phyloP scores from a whole-genome alignment of 2,888 invertebrate genomes.

The Spodoptera exigua region DNA sequence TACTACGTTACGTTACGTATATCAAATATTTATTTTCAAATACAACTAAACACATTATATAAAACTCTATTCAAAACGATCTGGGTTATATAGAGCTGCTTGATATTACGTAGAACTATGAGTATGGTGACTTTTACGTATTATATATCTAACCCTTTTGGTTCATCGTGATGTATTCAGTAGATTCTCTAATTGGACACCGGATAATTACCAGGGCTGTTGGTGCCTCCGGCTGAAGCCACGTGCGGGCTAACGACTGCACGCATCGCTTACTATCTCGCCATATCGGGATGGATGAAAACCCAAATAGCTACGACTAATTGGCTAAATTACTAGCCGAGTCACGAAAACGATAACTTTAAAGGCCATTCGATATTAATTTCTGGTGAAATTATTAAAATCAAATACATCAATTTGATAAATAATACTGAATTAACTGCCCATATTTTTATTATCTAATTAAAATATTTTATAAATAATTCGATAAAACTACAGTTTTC shows the following conservation, averaged over 20 bases:
- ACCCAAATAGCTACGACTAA: not conserved
- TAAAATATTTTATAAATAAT: too few species aligned
- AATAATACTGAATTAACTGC: too few species aligned
- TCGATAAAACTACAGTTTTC: too few species aligned
- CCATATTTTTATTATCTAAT: too few species aligned
- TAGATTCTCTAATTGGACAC: constrained; percentile 13
- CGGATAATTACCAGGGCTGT: constrained; percentile 1
- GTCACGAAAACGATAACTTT: not conserved
- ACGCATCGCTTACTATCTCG: constrained; percentile 2
- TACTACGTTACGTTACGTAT: too few species aligned
- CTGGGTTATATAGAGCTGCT: too few species aligned
- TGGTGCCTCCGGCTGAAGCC: not conserved
- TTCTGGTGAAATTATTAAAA: constrained; percentile 3
- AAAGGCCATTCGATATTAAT: not conserved
- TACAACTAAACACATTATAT: too few species aligned
- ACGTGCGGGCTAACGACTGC: not conserved
- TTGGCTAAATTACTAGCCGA: not conserved
- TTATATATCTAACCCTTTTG: not conserved
- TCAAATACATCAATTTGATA: too few species aligned
- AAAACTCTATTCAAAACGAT: too few species aligned
- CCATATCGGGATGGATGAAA: not conserved
- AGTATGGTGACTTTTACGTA: too few species aligned
- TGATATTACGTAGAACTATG: not conserved
- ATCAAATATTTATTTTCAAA: too few species aligned
- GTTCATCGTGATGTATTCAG: not conserved